Base-by-base conservation (phyloP, 2,113 vertebrate genomes). In the Nibea coibor region DNA sequence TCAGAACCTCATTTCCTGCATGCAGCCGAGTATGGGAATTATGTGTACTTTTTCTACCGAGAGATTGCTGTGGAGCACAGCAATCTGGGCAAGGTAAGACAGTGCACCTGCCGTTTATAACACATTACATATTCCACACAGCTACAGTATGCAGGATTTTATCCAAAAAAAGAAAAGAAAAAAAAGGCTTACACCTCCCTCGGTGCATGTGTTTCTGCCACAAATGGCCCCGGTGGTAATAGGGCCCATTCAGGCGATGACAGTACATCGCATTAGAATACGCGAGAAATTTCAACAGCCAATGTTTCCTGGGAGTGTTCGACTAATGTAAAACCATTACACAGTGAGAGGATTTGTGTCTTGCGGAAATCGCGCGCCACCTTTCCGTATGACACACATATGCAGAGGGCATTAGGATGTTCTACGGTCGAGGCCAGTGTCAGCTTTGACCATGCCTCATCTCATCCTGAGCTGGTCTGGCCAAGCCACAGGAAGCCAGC, bases 1-100 rank as follows among this genome's bases (percentile, higher is more conserved):
- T 72, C 96, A 99, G 98, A 99, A 83, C 98, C 98, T 53, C 97
- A 99, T 90, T 99, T 99, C 92, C 96, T 99, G 86, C 97, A 99
- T 8, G 98, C 98, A 78, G 97, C 97, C 68, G 97, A 99, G 89
- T 99, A 99, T 0, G 98, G 97, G 90, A 98, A 96, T 93, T 99
- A 97, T 10, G 97, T 99, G 76, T 99, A 99, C 94, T 99, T 99
- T 93, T 99, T 99, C 96, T 99, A 98, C 91, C 95, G 97, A 90
- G 98, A 99, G 94, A 99, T 99, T 64, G 98, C 98, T 5, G 97
- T 97, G 20, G 98, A 99, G 87, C 97, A 99, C 93, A 99, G 97
- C 88, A 99, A 96, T 88, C 94, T 99, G 92, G 98, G 97, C 92
- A 99, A 99, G 97, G 98, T 97, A 92, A 80, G 91, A 80, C 80